Evolutionary conservation across 2,797 vertebrate species (phyloP), one percentile per base, ranked within the genome.

Genomic region (Perodicticus potto): DNA sequence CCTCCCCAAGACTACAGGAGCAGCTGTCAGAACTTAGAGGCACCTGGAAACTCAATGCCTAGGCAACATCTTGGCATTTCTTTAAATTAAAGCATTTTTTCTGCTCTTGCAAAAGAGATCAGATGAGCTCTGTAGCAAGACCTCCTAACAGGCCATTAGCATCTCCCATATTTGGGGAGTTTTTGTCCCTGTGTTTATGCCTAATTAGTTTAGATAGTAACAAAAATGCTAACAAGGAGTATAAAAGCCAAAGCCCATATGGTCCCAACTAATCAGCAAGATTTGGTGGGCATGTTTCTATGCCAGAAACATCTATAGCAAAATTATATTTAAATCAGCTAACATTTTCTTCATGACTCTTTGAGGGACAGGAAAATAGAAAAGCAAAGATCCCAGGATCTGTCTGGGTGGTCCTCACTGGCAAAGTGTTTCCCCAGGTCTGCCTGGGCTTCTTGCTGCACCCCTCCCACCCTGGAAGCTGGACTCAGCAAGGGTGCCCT

Each of bases 191-290:
- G 27, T 59, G 43, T 63, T 57, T 70, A n/a, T 72, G 90, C 72
- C 67, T 74, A 78, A 85, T 61, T 19, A 27, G 72, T 61, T 74
- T 74, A 89, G 65, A 45, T 67, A 85, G 34, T 45, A 73, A 74
- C 37, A 84, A 55, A 82, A 70, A 61, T 59, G n/a, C 81, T 73
- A 84, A 81, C 57, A 55, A 89, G 55, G 57, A 61, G 32, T 10
- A 59, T 76, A 34, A n/a, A 65, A 72, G 69, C 81, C 61, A 76
- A 65, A 57, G 37, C 14, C 63, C 7, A 7, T 61, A 2, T 87
- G 27, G 7, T 23, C 55, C 43, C 12, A 70, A 8, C 70, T 61
- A 43, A 14, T 61, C 40, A 7, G 12, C n/a, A 20, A 34, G 16
- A 9, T 16, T 10, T n/a, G 55, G 32, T 22, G 13, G 20, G 16